Evolutionary conservation across 2,888 invertebrate species (phyloP), one percentile per base, ranked within the genome.

Genomic region (Volucella inflata): DNA sequence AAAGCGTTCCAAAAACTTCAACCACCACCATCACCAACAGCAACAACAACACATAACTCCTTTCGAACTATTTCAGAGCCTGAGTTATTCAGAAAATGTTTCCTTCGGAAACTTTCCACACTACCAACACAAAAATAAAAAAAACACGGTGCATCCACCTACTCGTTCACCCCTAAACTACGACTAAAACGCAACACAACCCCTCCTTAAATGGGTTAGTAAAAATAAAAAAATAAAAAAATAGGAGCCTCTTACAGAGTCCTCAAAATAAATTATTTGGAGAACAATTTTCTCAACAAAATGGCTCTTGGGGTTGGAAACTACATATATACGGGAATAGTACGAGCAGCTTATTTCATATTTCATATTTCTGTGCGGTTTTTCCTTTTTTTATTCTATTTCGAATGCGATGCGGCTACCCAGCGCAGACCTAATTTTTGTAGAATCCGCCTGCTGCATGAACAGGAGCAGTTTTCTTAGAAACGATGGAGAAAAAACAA

Each of bases 251-350:
- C 21, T 30, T 59, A 57, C 21, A 30, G 51, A 57, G 30, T 75
- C 75, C 75, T 75, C 65, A 65, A 75, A 65, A 74, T 74, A 62
- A 74, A 64, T 75, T 65, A 59, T 75, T 75, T 75, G 65, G 38
- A 65, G 36, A 62, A 65, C 65, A 75, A 57, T 38, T 38, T 57
- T 14, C 65, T 40, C 30, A 48, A 75, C 55, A 38, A 65, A 74
- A 62, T 44, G 55, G 55, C 55, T 17, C 6, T 6, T 30, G 30
- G 40, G 44, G 64, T 38, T 46, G 16, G 42, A 21, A 30, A 6
- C 30, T 30, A 30, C 6, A 30, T 21, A 2, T 21, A 3, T 30
- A 30, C 6, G 21, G 2, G 30, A 6, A 2, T 30, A 30, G 30
- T 30, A 30, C 30, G 30, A 30, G 30, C 30, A 30, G 30, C 30